Conservation (phyloP, 2,888 invertebrate genomes). For the Nasonovia ribisnigri region DNA sequence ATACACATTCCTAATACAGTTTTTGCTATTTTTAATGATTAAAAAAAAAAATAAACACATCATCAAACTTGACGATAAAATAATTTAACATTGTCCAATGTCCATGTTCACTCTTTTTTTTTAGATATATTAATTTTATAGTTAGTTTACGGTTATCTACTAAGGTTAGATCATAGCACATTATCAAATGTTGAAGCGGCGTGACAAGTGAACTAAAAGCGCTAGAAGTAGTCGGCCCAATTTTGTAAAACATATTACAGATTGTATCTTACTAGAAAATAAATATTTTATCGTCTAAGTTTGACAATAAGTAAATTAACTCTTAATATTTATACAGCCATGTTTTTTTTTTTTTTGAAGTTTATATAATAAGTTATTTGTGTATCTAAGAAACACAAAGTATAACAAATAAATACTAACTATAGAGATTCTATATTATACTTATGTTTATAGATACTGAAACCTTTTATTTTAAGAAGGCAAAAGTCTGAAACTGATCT, state of each 20-base stretch:
- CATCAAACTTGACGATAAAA: neutral
- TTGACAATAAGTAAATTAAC: neutral
- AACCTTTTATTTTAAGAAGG: slow-evolving; percentile 79
- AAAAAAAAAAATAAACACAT: neutral
- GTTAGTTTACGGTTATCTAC: no score
- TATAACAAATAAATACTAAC: neutral
- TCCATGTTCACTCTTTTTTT: neutral
- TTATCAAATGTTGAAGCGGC: no score
- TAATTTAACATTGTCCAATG: neutral
- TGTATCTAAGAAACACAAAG: neutral
- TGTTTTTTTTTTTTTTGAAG: no score
- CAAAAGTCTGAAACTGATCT: slow-evolving; percentile 77
- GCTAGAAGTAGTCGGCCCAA: no score
- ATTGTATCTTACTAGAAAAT: no score
- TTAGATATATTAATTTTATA: neutral
- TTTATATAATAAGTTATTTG: neutral
- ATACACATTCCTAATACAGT: neutral
- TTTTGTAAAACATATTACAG: no score
- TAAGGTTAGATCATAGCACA: no score
- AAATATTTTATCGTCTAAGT: neutral
- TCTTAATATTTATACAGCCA: neutral
- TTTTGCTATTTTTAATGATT: neutral
- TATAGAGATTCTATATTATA: neutral
- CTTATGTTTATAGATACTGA: slow-evolving; percentile 71
- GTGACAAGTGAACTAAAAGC: no score